These are phyloP conservation scores for Doris montereyensis DNA, from an alignment of 2,888 invertebrate species.

Conservation along the genomic window DNA sequence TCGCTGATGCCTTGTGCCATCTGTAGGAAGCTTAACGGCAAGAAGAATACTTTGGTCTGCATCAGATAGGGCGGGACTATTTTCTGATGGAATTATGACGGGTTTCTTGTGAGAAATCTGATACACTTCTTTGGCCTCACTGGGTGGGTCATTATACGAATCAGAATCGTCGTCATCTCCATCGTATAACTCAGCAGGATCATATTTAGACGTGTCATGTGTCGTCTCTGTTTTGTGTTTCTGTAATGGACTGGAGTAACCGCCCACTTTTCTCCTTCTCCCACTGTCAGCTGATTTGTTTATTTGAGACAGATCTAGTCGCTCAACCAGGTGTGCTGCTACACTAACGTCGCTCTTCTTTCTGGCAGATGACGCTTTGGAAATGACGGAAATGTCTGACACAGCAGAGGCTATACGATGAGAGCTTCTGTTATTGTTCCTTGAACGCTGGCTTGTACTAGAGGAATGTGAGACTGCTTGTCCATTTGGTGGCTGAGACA, in stretches of 20 bases:
- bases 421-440: too few relatives aligned
- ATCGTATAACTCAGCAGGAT: conserved; percentile 24
- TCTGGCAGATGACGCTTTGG: neutral
- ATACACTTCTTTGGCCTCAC: conserved; percentile 15
- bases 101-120: conserved; percentile 28
- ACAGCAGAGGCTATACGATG: conserved; percentile 10
- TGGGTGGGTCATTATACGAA: neutral
- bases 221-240: neutral
- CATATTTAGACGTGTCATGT: neutral
- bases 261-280: neutral
- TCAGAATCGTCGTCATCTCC: conserved; percentile 41
- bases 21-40: conserved; percentile 43
- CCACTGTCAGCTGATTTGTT: conserved; percentile 12
- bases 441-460: neutral
- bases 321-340: neutral
- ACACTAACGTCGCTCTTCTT: neutral
- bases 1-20: conserved; percentile 44
- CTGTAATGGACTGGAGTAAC: neutral
- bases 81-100: conserved; percentile 35
- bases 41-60: conserved; percentile 26
- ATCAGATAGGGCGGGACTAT: conserved; percentile 24
- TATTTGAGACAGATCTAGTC: conserved; percentile 28
- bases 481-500: neutral
- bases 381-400: conserved; percentile 23
- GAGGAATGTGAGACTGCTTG: neutral